Base-by-base conservation (phyloP, 2,888 invertebrate species). In the Drosophila mayaguana region DNA sequence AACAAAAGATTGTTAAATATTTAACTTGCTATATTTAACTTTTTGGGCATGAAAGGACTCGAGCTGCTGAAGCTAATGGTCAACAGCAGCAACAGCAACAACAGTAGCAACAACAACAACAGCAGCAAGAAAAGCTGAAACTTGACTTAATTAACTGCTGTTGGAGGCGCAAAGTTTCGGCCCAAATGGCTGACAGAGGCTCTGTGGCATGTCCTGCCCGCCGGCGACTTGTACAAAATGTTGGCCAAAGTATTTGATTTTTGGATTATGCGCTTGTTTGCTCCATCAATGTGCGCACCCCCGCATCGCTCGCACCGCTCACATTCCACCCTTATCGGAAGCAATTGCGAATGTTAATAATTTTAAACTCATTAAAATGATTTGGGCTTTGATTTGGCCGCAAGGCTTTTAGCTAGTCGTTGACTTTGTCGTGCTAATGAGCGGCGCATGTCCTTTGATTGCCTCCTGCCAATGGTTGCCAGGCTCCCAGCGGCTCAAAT, bases 121-220 rank as follows among this genome's bases (percentile, higher is more conserved):
- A 71, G 72, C 46, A 55, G 20, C 38, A 51, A 34, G 51, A 55
- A 63, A 72, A 28, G n/a, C 48, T 6, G n/a, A 48, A 88, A 87
- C 83, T 88, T 89, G 81, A 86, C 87, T 88, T 89, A 87, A 87
- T 87, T 89, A 87, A 87, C 87, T 88, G 83, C 77, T 81, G 78
- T 85, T 85, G 71, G 69, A 76, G 76, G 76, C 88, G 73, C 75
- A 88, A 87, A 87, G 73, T 81, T 89, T 63, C 38, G 56, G 54
- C 73, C 40, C 63, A 61, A 68, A 64, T 61, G 59, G 46, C 64
- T 53, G 60, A 80, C 72, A 76, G 72, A 51, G 48, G 65, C 63
- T 63, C 34, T 68, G 75, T 36, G 75, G 76, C 79, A 66, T 48
- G 56, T 65, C 51, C 61, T 59, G 86, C 69, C 89, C 71, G 60